Conservation (phyloP, 2,888 invertebrate genomes). For the Nomada fabriciana region DNA sequence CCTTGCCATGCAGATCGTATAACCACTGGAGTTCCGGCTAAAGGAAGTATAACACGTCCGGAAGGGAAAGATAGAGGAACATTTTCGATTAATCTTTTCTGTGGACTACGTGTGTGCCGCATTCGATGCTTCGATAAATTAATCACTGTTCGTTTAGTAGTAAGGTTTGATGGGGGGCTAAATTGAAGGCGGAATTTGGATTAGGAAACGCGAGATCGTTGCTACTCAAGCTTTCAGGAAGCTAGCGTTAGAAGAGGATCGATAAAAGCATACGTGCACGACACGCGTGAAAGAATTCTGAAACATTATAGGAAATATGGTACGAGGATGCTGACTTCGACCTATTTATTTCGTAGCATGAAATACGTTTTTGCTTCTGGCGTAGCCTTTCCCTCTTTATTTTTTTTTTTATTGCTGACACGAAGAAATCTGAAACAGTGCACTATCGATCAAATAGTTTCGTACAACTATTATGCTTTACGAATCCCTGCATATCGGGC, state of each 20-base stretch:
- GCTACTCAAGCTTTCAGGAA: not conserved
- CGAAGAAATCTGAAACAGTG: not conserved
- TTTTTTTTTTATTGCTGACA: no score
- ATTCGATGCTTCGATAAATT: not conserved
- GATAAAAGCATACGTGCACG: not conserved
- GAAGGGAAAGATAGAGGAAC: no score
- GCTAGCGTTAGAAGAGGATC: not conserved
- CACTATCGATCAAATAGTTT: not conserved
- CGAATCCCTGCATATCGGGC: no score
- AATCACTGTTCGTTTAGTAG: not conserved
- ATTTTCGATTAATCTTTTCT: no score
- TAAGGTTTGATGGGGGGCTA: no score
- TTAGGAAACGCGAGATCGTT: not conserved
- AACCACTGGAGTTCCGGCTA: no score
- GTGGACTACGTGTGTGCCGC: no score
- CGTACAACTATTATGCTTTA: not conserved
- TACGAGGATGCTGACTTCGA: not conserved
- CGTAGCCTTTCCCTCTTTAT: not conserved
- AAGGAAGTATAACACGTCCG: not conserved
- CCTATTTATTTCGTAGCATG: not conserved
- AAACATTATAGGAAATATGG: constrained; percentile 8
- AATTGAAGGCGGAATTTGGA: not conserved
- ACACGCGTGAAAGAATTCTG: not conserved
- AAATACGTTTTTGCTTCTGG: not conserved
- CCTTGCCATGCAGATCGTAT: not conserved